Evolutionary conservation across 2,888 invertebrate species (phyloP).

Genomic region (Dendrolimus pini): DNA sequence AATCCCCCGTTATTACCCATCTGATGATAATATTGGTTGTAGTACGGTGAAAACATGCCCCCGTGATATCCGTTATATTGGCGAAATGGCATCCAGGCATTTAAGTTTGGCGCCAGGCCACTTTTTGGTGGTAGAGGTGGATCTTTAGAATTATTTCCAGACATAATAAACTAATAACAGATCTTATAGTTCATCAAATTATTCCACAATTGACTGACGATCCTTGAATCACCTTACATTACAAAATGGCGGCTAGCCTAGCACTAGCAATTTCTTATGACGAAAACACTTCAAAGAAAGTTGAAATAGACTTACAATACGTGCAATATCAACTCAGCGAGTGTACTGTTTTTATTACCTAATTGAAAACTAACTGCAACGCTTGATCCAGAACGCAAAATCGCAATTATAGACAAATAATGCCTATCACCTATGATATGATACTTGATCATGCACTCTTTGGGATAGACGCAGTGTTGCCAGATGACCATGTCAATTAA

Average conservation of each 20-base stretch:
- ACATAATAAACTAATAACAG: conserved; percentile 28
- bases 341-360: too few species aligned
- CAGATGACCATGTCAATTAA: too few species aligned
- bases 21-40: conserved; percentile 67
- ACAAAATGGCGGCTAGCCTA: conserved; percentile 40
- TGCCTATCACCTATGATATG: too few species aligned
- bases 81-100: conserved; percentile 65
- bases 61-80: conserved; percentile 59
- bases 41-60: conserved; percentile 65
- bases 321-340: too few species aligned
- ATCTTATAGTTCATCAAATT: too few species aligned
- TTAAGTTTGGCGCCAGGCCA: conserved; percentile 56
- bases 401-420: too few species aligned
- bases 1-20: conserved; percentile 48
- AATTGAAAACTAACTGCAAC: too few species aligned
- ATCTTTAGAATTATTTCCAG: conserved; percentile 58
- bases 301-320: too few species aligned
- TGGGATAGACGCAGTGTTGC: too few species aligned
- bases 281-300: too few species aligned
- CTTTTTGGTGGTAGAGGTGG: conserved; percentile 66
- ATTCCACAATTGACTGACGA: not conserved
- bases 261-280: not conserved
- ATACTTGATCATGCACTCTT: too few species aligned
- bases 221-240: conserved; percentile 11
- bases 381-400: too few species aligned